These are phyloP conservation scores for Smutsia temminckii DNA, from an alignment of 2,797 vertebrate genomes.

Conservation along the genomic window DNA sequence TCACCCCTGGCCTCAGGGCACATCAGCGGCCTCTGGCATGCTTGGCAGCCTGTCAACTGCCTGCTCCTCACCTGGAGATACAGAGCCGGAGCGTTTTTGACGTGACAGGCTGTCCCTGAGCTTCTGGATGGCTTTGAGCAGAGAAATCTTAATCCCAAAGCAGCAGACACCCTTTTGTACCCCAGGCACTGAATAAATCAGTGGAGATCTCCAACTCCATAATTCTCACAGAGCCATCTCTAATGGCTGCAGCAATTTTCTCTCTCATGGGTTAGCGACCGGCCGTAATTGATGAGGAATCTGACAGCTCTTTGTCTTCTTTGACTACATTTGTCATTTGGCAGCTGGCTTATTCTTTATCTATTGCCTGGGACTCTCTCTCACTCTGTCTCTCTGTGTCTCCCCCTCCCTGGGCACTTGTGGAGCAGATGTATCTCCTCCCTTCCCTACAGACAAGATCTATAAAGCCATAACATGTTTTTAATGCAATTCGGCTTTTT, in stretches of 20 bases:
- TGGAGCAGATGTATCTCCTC: slow-evolving; percentile 60
- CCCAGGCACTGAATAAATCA: slow-evolving; percentile 56
- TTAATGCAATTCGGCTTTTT: slow-evolving; percentile 81
- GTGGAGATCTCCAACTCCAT: slow-evolving; percentile 43
- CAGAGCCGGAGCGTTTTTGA: slow-evolving; percentile 2
- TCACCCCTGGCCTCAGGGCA: background rate
- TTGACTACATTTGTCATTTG: slow-evolving; percentile 50
- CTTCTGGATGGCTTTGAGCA: slow-evolving; percentile 21
- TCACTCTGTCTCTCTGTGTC: background rate
- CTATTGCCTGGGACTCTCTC: slow-evolving; percentile 41
- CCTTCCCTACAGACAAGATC: slow-evolving; percentile 61
- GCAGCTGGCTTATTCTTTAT: slow-evolving; percentile 75
- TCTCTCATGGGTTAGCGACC: slow-evolving; percentile 45
- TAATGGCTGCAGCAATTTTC: background rate
- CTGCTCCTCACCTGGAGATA: background rate
- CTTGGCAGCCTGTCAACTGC: background rate
- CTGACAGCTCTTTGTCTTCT: slow-evolving; percentile 65
- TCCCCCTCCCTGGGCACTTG: slow-evolving; percentile 29
- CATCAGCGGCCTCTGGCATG: background rate
- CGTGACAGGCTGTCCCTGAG: background rate
- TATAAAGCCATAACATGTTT: slow-evolving; percentile 76
- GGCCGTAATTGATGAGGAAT: slow-evolving; percentile 54
- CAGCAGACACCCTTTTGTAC: background rate
- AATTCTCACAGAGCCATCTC: background rate
- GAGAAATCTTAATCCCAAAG: background rate